Evolutionary conservation across 1,140 invertebrate species (phyloP).

Genomic region (Odontomachus brunneus): DNA sequence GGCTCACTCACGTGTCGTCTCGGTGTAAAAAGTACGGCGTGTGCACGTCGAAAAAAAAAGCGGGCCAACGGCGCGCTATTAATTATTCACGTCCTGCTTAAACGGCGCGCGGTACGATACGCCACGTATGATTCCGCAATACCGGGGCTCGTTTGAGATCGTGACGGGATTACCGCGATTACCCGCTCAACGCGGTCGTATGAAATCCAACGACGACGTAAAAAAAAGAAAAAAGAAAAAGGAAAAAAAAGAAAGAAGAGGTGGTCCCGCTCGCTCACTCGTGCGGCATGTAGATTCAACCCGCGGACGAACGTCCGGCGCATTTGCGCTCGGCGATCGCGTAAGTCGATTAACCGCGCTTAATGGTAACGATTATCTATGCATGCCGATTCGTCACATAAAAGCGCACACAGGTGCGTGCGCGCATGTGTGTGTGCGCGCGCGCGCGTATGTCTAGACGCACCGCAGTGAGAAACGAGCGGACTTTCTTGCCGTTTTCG

Average conservation of each 20-base stretch:
- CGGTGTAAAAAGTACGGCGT: constrained; percentile 71
- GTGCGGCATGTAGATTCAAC: constrained; percentile 22
- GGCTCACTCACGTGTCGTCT: constrained; percentile 79
- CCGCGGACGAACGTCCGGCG: constrained; percentile 11
- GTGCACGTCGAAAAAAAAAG: constrained; percentile 34
- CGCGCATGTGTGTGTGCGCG: no score
- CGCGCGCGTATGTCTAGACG: no score
- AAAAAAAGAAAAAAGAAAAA: background rate
- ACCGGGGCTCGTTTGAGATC: constrained; percentile 55
- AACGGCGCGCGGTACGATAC: constrained; percentile 56
- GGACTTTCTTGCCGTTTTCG: no score
- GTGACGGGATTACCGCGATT: constrained; percentile 68
- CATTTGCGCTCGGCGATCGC: constrained; percentile 26
- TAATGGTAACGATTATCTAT: constrained; percentile 20
- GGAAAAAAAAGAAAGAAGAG: background rate
- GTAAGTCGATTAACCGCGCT: constrained; percentile 18
- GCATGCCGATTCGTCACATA: background rate
- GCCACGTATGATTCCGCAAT: constrained; percentile 71
- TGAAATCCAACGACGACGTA: constrained; percentile 28
- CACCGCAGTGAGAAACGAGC: no score
- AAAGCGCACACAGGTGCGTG: background rate
- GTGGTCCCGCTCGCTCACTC: background rate
- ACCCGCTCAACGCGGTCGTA: constrained; percentile 40
- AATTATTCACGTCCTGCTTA: constrained; percentile 74
- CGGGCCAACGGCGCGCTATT: constrained; percentile 69